Base-by-base conservation (phyloP, 2,888 invertebrate genomes). In the Athetis lepigone region DNA sequence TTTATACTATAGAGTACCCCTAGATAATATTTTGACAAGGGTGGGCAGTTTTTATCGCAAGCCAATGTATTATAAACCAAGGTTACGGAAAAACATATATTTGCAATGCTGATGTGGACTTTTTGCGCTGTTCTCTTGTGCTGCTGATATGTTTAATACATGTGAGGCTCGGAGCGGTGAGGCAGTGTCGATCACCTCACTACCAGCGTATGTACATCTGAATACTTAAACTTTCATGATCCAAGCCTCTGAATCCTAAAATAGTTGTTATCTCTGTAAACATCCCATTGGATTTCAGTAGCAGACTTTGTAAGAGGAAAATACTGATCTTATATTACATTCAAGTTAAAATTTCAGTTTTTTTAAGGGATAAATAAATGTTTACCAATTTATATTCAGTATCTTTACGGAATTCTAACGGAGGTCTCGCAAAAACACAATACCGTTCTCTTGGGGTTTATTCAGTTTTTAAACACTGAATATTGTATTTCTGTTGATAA, bases 41-140 rank as follows among this genome's bases (percentile, higher is more conserved):
- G 68, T 73, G 68, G 65, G 49, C 52, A 62, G 36, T 65, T 80
- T 82, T 77, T 77, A 72, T 75, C 63, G 74, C 43, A 54, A 78
- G 71, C 70, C 68, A 79, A 68, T 80, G 80, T 79, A 81, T 77
- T 67, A 77, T 80, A 85, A 85, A 80, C 88, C 93, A 94, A 94
- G 94, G 94, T 94, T 93, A 92, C 87, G 82, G 86, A 87, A 87
- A 84, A 86, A 88, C 77, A 85, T 79, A n/a, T n/a, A 90, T 93
- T 91, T 88, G 88, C 89, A 92, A 87, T 90, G 87, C 83, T 89
- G 89, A 94, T 94, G 82, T 82, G 71, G 76, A 85, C 85, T 90
- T 92, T 93, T 92, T 92, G 92, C 92, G 88, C 81, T 85, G 88
- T 85, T 86, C 83, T 81, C 83, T 80, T 76, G 60, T 77, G 66